Percentiles rank a stretch among this genome's conserved stretches.
Conservation (phyloP, 2,113 vertebrate genomes). For the Triplophysa siluroides region DNA sequence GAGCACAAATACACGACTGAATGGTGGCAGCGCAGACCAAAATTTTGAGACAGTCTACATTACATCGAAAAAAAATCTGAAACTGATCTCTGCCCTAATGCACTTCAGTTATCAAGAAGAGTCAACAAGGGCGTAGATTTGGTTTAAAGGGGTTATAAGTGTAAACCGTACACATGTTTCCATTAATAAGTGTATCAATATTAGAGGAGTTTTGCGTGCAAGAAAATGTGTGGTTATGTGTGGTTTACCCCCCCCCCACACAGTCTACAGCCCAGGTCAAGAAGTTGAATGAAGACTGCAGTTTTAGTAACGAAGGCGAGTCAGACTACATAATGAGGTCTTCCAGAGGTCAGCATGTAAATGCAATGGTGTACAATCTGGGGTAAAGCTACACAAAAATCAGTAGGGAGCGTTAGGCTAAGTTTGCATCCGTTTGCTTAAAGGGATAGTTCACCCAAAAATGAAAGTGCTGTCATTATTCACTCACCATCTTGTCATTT, state of each 20-base stretch:
- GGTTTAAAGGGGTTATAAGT: no score
- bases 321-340: conserved; percentile 10
- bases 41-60: neutral
- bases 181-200: no score
- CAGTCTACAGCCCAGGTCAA: no score
- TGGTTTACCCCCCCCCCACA: no score
- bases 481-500: no score
- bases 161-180: neutral
- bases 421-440: no score
- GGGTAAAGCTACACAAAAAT: neutral
- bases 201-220: no score
- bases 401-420: no score
- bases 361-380: neutral
- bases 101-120: neutral
- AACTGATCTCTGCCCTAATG: neutral
- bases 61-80: neutral
- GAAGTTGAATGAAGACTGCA: neutral
- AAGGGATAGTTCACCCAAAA: no score
- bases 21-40: neutral
- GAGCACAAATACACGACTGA: conserved; percentile 9
- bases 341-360: conserved; percentile 25
- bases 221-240: no score
- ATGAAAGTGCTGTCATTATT: no score
- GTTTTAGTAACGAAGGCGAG: neutral
- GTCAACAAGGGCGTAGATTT: no score